Conservation (phyloP, 2,113 vertebrate species). For the Dicentrarchus labrax region DNA sequence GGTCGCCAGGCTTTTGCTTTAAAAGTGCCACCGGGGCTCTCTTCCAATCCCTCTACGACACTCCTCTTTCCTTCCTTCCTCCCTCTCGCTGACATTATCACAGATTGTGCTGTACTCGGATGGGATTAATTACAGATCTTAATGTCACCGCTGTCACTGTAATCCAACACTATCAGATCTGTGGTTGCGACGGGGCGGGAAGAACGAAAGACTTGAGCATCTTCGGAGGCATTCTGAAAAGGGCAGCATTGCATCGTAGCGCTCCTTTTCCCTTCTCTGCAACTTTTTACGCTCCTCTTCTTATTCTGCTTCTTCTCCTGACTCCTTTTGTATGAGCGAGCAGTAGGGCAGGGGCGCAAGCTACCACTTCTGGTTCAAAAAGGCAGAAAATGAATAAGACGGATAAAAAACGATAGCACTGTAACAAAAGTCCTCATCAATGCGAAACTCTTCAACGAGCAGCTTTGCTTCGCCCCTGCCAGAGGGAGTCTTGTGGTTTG, state of each 20-base stretch:
- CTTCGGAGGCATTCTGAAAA: conserved; percentile 18
- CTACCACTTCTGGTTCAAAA: neutral
- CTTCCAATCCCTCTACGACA: neutral
- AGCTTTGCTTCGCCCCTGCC: conserved; percentile 29
- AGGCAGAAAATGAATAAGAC: neutral
- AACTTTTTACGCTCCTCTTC: neutral
- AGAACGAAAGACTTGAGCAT: conserved; percentile 45
- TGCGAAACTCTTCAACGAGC: neutral
- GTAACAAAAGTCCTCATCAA: neutral
- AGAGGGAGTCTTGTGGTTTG: conserved; percentile 11
- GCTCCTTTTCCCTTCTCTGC: conserved; percentile 12
- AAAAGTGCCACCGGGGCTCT: conserved; percentile 29
- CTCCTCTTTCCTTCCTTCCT: conserved; percentile 45
- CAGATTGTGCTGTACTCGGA: conserved; percentile 1
- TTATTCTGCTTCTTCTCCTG: neutral
- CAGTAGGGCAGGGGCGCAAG: conserved; percentile 23
- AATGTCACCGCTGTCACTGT: neutral
- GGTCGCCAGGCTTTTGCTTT: conserved; percentile 25
- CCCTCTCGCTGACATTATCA: conserved; percentile 8
- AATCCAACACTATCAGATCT: conserved; percentile 17
- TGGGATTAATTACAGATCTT: conserved; percentile 15
- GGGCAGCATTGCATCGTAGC: neutral
- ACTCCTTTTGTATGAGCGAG: neutral
- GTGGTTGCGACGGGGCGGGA: conserved; percentile 22
- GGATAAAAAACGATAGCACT: neutral